Conservation (phyloP, 1,140 invertebrate species). For the Hylyphantes graminicola region DNA sequence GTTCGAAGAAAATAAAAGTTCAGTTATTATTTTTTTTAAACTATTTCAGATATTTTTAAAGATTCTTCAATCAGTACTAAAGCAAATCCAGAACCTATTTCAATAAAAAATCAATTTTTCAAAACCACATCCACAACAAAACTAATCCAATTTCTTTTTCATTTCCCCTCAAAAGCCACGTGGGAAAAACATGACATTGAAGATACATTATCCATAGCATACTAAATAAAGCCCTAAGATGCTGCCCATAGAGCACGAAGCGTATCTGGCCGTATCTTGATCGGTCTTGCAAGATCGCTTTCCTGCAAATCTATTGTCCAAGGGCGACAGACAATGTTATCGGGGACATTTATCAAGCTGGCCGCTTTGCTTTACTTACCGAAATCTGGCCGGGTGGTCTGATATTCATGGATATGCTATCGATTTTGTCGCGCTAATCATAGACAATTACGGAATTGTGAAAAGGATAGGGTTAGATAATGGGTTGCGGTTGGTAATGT, state of each 20-base stretch:
- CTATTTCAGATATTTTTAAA: too few relatives aligned
- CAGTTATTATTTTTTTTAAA: too few relatives aligned
- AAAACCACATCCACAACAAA: too few relatives aligned
- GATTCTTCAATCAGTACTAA: too few relatives aligned
- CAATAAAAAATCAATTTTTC: too few relatives aligned
- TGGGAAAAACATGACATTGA: conserved; percentile 13
- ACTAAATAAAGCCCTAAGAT: neutral
- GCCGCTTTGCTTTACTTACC: conserved; percentile 9
- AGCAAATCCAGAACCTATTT: too few relatives aligned
- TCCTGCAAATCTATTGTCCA: conserved; percentile 49
- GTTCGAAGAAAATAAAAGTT: too few relatives aligned
- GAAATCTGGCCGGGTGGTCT: conserved; percentile 24
- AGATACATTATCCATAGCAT: neutral
- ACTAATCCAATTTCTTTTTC: too few relatives aligned
- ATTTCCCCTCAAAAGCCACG: too few relatives aligned
- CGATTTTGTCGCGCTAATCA: conserved; percentile 27
- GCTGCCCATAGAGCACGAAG: neutral
- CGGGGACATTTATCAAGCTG: conserved; percentile 12
- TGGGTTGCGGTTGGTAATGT: too few relatives aligned
- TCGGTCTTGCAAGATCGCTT: conserved; percentile 43
- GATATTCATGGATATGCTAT: conserved; percentile 8
- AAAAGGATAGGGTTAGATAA: too few relatives aligned
- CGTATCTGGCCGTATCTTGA: conserved; percentile 2
- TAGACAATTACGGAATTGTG: neutral
- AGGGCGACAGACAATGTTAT: conserved; percentile 31